Evolutionary conservation across 2,113 vertebrate genomes (phyloP).

Genomic region (Neolamprologus caudopunctatus): DNA sequence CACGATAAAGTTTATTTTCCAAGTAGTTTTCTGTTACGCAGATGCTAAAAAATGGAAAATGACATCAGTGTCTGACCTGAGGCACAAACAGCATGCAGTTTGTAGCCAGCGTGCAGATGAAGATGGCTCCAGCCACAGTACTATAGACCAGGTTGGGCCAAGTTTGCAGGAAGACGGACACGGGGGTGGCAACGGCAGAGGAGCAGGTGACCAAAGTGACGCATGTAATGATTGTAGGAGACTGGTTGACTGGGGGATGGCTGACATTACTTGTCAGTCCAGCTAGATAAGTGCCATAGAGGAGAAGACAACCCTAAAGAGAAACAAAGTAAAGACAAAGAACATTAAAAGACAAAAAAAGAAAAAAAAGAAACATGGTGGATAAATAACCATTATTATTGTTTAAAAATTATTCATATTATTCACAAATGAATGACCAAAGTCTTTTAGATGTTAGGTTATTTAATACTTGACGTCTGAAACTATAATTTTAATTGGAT

Average conservation of each 20-base stretch:
- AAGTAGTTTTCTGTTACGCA: not conserved
- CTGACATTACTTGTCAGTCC: slow-evolving; percentile 89
- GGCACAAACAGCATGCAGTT: slow-evolving; percentile 96
- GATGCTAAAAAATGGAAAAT: not conserved
- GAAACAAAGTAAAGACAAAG: not conserved
- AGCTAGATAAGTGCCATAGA: slow-evolving; percentile 88
- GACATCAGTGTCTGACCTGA: slow-evolving; percentile 70
- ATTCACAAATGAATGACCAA: not conserved
- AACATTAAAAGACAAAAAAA: not conserved
- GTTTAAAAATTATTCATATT: not conserved
- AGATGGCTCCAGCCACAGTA: slow-evolving; percentile 86
- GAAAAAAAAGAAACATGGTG: not conserved
- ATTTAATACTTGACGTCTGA: not conserved
- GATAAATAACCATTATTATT: not conserved
- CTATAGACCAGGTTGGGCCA: slow-evolving; percentile 90
- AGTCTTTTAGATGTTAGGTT: not conserved
- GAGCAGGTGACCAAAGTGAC: slow-evolving; percentile 79
- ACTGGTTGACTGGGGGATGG: slow-evolving; percentile 94
- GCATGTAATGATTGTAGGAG: slow-evolving; percentile 83
- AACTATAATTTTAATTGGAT: not conserved
- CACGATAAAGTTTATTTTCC: not conserved
- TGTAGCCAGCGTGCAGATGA: slow-evolving; percentile 83
- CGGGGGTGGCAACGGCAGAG: slow-evolving; percentile 70
- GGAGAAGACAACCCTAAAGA: slow-evolving; percentile 81
- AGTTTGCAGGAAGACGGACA: slow-evolving; percentile 77